phyloP scores from a whole-genome alignment of 2,113 vertebrate species.

The Dendrocopos noguchii region DNA sequence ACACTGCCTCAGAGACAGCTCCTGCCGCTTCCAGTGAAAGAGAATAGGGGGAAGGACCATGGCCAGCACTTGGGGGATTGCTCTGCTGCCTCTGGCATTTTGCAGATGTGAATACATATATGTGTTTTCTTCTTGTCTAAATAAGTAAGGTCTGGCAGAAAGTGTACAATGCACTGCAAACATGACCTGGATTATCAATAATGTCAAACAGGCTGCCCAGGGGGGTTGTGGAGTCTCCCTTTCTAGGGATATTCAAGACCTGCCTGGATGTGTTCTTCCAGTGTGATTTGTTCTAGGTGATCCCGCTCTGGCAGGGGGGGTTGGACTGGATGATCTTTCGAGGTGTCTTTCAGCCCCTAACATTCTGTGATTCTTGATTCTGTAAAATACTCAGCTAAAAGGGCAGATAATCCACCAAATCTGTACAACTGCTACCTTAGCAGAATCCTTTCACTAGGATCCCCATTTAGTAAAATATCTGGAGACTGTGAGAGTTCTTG shows the following conservation, averaged over 20 bases:
- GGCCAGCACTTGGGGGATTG: neutral
- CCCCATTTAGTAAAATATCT: neutral
- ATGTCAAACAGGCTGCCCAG: too few relatives aligned
- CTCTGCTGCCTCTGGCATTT: neutral
- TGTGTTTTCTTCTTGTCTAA: neutral
- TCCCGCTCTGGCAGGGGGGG: too few relatives aligned
- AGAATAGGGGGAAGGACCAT: neutral
- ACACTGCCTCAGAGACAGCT: neutral
- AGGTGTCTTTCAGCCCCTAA: too few relatives aligned
- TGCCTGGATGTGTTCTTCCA: too few relatives aligned
- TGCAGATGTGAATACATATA: neutral
- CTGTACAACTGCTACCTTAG: neutral
- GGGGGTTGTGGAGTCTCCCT: too few relatives aligned
- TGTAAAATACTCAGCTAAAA: neutral
- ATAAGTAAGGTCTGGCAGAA: neutral
- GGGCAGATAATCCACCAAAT: neutral
- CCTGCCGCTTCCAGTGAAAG: neutral
- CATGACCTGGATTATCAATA: neutral
- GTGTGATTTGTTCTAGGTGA: too few relatives aligned
- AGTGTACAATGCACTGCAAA: neutral
- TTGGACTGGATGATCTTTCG: too few relatives aligned
- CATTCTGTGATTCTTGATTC: too few relatives aligned
- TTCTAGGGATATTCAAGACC: too few relatives aligned
- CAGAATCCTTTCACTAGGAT: neutral
- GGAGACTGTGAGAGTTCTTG: neutral